Percentiles rank a stretch among this genome's conserved stretches.
Conservation (phyloP, 1,140 invertebrate species). For the Medauroidea extradentata region DNA sequence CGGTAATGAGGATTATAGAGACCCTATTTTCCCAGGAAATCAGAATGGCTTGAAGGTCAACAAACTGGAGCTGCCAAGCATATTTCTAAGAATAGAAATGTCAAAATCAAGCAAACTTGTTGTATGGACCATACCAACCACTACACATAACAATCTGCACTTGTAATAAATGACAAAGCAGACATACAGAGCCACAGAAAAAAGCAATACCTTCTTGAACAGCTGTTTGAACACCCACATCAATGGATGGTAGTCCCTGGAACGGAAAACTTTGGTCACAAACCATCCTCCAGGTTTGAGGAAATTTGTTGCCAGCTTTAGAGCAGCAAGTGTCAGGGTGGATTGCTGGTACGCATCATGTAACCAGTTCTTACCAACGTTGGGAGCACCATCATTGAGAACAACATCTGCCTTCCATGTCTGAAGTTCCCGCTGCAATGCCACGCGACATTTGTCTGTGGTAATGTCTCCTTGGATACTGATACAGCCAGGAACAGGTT, state of each 20-base stretch:
- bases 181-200: too few species aligned
- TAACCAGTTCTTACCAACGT: constrained; percentile 96
- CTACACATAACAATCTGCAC: too few species aligned
- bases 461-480: constrained; percentile 93
- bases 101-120: too few species aligned
- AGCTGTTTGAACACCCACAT: constrained; percentile 96
- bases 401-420: constrained; percentile 97
- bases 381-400: constrained; percentile 96
- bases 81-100: too few species aligned
- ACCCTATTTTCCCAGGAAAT: too few species aligned
- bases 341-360: constrained; percentile 96
- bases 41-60: too few species aligned
- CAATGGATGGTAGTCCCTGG: constrained; percentile 94
- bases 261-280: constrained; percentile 97
- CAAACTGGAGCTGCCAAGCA: too few species aligned
- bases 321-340: constrained; percentile 81
- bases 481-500: constrained; percentile 86
- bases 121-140: too few species aligned
- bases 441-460: constrained; percentile 80
- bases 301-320: constrained; percentile 92
- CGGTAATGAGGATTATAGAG: too few species aligned
- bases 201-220: constrained; percentile 67
- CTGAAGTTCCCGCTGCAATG: constrained; percentile 79
- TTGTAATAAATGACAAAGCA: too few species aligned
- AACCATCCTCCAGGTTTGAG: constrained; percentile 94